phyloP scores from a whole-genome alignment of 2,888 invertebrate species.

The Agriopis leucophaearia region DNA sequence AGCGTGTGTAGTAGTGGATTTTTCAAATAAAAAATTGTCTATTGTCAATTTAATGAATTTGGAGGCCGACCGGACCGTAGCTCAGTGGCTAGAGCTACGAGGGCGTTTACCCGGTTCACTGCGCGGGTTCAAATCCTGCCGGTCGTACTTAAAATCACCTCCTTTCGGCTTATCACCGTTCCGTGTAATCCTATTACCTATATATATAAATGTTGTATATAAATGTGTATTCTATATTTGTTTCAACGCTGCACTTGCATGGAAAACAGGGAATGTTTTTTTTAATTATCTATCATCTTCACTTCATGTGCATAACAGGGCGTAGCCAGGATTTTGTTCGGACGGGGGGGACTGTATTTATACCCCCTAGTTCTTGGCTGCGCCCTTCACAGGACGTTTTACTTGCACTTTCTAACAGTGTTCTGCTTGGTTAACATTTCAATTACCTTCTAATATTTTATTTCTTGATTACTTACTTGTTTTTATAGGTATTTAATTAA shows the following conservation, averaged over 20 bases:
- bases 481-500: neutral
- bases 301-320: slow-evolving; percentile 6
- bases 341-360: no score
- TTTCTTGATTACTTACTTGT: neutral
- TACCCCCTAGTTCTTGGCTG: no score
- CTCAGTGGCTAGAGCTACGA: no score
- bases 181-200: no score
- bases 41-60: no score
- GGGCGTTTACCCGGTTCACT: no score
- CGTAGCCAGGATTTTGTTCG: neutral
- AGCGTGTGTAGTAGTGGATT: no score
- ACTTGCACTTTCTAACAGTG: slow-evolving; percentile 15
- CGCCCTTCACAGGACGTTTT: neutral
- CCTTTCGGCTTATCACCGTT: no score
- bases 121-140: no score
- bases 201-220: slow-evolving; percentile 45
- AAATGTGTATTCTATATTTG: slow-evolving; percentile 54
- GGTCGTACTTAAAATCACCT: no score
- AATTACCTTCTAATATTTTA: neutral
- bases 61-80: no score
- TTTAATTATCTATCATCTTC: slow-evolving; percentile 43
- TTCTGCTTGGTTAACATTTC: neutral
- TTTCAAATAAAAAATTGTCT: no score
- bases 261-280: slow-evolving; percentile 81
- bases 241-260: slow-evolving; percentile 78